Percentiles rank a stretch among this genome's conserved stretches.
Conservation (phyloP, 2,888 invertebrate species). For the Drosophila multiciliata region DNA sequence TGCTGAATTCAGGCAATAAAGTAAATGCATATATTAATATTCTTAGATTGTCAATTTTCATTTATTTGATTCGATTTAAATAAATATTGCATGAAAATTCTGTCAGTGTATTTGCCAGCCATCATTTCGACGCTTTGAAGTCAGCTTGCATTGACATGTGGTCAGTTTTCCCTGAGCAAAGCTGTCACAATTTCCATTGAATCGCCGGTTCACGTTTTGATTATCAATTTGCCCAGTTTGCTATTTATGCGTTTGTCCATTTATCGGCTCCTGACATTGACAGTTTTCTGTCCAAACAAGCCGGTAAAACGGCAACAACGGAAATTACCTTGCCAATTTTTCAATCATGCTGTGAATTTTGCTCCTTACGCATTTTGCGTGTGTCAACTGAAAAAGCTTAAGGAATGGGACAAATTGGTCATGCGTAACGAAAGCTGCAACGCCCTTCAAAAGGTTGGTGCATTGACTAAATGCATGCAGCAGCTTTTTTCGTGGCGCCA, state of each 20-base stretch:
- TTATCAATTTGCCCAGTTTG: conserved; percentile 33
- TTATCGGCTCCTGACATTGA: conserved; percentile 29
- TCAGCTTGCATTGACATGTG: conserved; percentile 73
- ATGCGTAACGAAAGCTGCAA: conserved; percentile 3
- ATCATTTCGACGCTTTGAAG: conserved; percentile 74
- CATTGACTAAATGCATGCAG: conserved; percentile 4
- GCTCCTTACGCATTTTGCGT: conserved; percentile 47
- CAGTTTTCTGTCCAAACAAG: conserved; percentile 37
- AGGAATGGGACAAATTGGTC: neutral
- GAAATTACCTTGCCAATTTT: conserved; percentile 58
- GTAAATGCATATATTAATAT: neutral
- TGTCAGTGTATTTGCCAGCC: conserved; percentile 4
- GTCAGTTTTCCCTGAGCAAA: conserved; percentile 59
- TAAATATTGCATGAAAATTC: neutral
- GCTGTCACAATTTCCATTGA: conserved; percentile 44
- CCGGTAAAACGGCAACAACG: conserved; percentile 19
- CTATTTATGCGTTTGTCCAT: conserved; percentile 26
- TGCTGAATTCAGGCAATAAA: too few relatives aligned
- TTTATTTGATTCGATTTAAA: neutral
- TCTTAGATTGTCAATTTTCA: neutral
- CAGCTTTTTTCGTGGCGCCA: conserved; percentile 26
- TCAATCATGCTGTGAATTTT: conserved; percentile 60
- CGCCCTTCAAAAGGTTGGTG: conserved; percentile 5
- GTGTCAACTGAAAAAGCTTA: neutral
- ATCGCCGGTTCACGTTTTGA: conserved; percentile 19